A percentile compares a stretch with the other conserved stretches of the same genome.
Conservation (phyloP, 1,140 invertebrate genomes). For the Goniozus legneri region DNA sequence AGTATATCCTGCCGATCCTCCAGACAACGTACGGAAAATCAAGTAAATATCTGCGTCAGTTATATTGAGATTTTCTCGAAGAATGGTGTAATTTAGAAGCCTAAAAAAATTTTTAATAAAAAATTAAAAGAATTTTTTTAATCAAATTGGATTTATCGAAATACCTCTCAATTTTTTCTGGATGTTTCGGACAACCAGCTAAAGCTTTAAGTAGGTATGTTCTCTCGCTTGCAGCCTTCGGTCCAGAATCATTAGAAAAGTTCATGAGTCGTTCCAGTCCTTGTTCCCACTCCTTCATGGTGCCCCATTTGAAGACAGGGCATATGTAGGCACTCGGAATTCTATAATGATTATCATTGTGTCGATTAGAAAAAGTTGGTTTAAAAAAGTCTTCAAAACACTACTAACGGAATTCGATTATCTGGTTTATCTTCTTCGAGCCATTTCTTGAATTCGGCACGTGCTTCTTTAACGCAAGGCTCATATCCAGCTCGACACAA, state of each 20-base stretch:
- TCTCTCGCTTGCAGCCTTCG: constrained; percentile 65
- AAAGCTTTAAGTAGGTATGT: constrained; percentile 72
- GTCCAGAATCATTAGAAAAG: constrained; percentile 58
- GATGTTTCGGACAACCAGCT: constrained; percentile 68
- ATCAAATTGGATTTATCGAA: not conserved
- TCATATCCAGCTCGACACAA: constrained; percentile 69
- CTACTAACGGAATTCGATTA: constrained; percentile 69
- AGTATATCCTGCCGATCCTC: constrained; percentile 64
- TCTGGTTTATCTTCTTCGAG: constrained; percentile 64
- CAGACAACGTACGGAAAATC: constrained; percentile 68
- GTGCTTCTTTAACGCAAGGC: constrained; percentile 67
- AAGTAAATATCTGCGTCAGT: constrained; percentile 69
- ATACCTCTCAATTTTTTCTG: constrained; percentile 62
- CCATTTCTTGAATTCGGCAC: constrained; percentile 65
- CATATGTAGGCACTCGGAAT: constrained; percentile 70
- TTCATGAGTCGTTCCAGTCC: constrained; percentile 70
- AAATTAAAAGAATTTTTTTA: not conserved
- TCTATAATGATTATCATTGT: constrained; percentile 46
- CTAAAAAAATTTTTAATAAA: constrained; percentile 28
- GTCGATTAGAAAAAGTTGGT: not conserved
- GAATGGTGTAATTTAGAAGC: constrained; percentile 64
- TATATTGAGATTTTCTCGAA: constrained; percentile 66
- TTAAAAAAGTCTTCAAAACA: constrained; percentile 5
- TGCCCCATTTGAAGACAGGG: constrained; percentile 74
- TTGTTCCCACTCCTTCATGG: constrained; percentile 73